Conservation (phyloP, 2,113 vertebrate genomes). For the Rana temporaria region DNA sequence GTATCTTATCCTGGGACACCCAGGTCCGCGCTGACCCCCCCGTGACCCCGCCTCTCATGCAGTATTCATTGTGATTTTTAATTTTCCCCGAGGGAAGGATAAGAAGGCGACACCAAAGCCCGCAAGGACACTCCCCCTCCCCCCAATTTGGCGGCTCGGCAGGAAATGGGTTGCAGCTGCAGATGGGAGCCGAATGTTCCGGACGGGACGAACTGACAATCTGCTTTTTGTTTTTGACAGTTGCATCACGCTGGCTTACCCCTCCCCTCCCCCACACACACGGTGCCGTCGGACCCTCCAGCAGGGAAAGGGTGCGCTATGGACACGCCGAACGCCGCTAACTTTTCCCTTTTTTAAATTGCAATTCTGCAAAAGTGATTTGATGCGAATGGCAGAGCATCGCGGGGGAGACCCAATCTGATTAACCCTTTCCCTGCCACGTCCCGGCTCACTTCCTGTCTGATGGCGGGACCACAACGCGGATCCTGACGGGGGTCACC, state of each 20-base stretch:
- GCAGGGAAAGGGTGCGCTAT: neutral
- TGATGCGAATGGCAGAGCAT: neutral
- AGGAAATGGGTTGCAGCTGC: neutral
- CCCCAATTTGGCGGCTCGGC: neutral
- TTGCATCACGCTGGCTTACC: neutral
- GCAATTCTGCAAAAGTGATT: no score
- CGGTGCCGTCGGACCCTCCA: neutral
- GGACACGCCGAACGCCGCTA: neutral
- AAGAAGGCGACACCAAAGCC: neutral
- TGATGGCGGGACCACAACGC: neutral
- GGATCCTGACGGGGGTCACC: no score
- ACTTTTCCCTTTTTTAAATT: neutral
- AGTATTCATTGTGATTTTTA: conserved; percentile 8
- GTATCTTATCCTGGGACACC: neutral
- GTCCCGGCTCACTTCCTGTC: neutral
- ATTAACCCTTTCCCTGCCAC: neutral
- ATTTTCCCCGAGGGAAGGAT: neutral
- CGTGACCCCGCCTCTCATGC: neutral
- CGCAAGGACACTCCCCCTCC: neutral
- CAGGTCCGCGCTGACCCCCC: neutral
- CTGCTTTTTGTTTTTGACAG: neutral
- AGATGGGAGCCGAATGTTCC: neutral
- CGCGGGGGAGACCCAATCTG: neutral
- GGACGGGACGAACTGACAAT: neutral
- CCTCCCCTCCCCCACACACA: neutral